Evolutionary conservation across 2,113 vertebrate genomes (phyloP), one percentile per base, ranked within the genome.

Genomic region (Tychaedon coryphoeus): DNA sequence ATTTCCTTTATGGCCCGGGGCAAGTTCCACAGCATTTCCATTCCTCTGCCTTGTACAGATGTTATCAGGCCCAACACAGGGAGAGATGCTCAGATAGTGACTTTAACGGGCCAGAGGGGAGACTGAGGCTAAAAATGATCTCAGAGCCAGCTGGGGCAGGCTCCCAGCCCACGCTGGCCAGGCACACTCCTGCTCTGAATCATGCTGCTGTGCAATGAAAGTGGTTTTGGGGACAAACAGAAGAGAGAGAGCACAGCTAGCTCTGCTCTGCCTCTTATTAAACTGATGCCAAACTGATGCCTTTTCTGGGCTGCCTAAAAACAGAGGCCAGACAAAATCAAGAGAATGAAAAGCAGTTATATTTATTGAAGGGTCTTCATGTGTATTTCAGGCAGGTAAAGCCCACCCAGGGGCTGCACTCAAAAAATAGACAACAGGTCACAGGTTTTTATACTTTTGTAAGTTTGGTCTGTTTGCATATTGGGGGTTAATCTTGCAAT

Each of bases 31-130:
- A 31, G 45, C 3, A 0, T 61, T 74, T 77, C 92, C 82, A 84
- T 74, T 50, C 60, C 60, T 71, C 26, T 48, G 60, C 56, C 42
- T 70, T 67, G 75, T 92, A 48, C 72, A 80, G 92, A 96, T 92
- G 14, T 86, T 96, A 96, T 97, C 96, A 71, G 26, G 29, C 38
- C 71, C 34, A 54, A 12, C 31, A 20, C 20, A 53, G 0, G 0
- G 5, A 70, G 11, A 95, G 78, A 70, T 62, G 38, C 5, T 64
- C 92, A 56, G 79, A 88, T 77, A 77, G 34, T 1, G 24, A 20
- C 51, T 80, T 88, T 73, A 92, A 43, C 40, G 29, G 43, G 51
- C 25, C 56, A 64, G 24, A 29, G 53, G 34, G 91, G 78, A 88
- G 29, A 67, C 1, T 22, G 20, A 36, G 28, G 42, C 72, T 86